Conservation (phyloP, 2,797 vertebrate species). For the Gobionotothen gibberifrons region DNA sequence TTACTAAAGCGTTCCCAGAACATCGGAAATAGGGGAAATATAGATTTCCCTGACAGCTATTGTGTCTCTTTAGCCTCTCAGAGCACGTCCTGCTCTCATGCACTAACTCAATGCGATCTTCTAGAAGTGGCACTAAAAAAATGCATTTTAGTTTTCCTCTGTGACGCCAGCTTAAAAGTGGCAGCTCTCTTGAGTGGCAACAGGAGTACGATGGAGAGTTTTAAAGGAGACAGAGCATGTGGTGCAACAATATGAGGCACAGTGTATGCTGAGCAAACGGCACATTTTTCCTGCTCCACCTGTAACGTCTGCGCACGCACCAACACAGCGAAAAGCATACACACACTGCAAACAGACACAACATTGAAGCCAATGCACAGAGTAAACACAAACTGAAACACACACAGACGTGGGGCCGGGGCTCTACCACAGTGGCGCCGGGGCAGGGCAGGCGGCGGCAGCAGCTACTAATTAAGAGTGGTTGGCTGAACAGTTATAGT, state of each 20-base stretch:
- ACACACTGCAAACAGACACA: constrained; percentile 1
- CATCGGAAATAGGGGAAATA: constrained; percentile 43
- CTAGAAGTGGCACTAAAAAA: constrained; percentile 14
- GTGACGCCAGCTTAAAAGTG: constrained; percentile 38
- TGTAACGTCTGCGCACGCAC: constrained; percentile 9
- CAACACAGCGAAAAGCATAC: background rate
- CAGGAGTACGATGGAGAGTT: constrained; percentile 28
- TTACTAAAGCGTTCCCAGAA: constrained; percentile 44
- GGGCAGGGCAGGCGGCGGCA: constrained; percentile 71
- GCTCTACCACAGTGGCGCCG: constrained; percentile 79
- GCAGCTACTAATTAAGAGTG: constrained; percentile 81
- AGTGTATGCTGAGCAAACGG: constrained; percentile 23
- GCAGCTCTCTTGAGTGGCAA: constrained; percentile 22
- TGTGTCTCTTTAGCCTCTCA: constrained; percentile 35
- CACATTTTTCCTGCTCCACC: constrained; percentile 23
- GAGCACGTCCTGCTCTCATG: constrained; percentile 14
- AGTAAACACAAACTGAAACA: constrained; percentile 55
- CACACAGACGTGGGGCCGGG: constrained; percentile 66
- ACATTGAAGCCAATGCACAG: constrained; percentile 33
- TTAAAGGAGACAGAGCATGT: constrained; percentile 16
- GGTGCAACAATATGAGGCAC: constrained; percentile 26
- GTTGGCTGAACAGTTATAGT: constrained; percentile 77
- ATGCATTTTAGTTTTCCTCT: constrained; percentile 40
- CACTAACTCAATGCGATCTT: constrained; percentile 32
- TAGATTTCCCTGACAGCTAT: constrained; percentile 42